Base-by-base conservation (phyloP, 2,888 invertebrate genomes). In the Microchrysa polita region DNA sequence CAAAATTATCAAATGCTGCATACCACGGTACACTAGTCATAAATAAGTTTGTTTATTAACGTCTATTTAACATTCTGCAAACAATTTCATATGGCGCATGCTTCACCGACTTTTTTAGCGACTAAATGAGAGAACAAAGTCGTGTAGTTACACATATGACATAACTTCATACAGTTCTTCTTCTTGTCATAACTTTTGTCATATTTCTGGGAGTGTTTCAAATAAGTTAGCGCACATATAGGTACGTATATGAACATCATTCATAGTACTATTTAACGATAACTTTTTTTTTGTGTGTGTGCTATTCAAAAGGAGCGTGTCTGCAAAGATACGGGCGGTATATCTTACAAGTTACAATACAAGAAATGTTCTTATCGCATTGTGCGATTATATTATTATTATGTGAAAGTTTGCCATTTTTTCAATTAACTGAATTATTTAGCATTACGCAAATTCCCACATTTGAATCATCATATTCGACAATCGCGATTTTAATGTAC, bases 211-310 rank as follows among this genome's bases (percentile, higher is more conserved):
- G 48, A 48, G 48, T 48, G 48, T 48, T 48, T 48, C 48, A 48
- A 48, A n/a, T n/a, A n/a, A n/a, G n/a, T n/a, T n/a, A n/a, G n/a
- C n/a, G n/a, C n/a, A n/a, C n/a, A n/a, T n/a, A n/a, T n/a, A n/a
- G n/a, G n/a, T 48, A n/a, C 4, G 48, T 48, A 7, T 48, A 48
- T 12, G 12, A 48, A 48, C 48, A 48, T 48, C 16, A 48, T 48
- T 48, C 48, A n/a, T 48, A 34, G 48, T 48, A 48, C 12, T 48
- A 48, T 48, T 48, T 48, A n/a, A 48, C 48, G 48, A 48, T 48
- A 48, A 48, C 48, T 7, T 12, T n/a, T n/a, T n/a, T n/a, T n/a
- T n/a, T n/a, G n/a, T n/a, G n/a, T n/a, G 10, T 48, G 10, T 48
- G 48, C 48, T 48, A n/a, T n/a, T 48, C 48, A 48, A 7, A n/a